These are phyloP conservation scores for Helleia helle DNA, from an alignment of 2,888 invertebrate species.

Conservation along the genomic window DNA sequence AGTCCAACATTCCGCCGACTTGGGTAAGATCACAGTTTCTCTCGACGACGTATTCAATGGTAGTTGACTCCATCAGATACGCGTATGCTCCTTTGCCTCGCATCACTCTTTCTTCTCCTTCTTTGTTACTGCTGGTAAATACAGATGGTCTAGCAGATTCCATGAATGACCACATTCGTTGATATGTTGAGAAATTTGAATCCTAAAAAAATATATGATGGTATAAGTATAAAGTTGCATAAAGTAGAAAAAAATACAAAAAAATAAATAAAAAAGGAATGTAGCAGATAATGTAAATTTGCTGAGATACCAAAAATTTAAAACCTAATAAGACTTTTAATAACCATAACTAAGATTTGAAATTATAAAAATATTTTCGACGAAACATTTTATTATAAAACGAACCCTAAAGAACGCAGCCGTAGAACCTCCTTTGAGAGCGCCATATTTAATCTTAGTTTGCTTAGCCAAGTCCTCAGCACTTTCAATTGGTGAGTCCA, in stretches of 20 bases:
- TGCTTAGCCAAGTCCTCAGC: conserved; percentile 97
- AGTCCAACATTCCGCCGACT: conserved; percentile 93
- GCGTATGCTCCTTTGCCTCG: conserved; percentile 92
- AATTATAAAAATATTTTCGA: conserved; percentile 22
- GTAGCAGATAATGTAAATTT: too few relatives aligned
- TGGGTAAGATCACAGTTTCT: conserved; percentile 92
- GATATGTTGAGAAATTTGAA: conserved; percentile 94
- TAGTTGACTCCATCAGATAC: conserved; percentile 97
- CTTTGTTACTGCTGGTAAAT: conserved; percentile 88
- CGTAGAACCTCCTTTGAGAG: conserved; percentile 93
- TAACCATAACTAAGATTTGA: too few relatives aligned
- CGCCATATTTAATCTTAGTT: conserved; percentile 97
- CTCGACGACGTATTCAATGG: conserved; percentile 95
- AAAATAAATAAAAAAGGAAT: too few relatives aligned
- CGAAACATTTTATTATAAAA: too few relatives aligned
- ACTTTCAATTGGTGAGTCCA: conserved; percentile 95
- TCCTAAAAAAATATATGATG: conserved; percentile 77
- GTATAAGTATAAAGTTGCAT: too few relatives aligned
- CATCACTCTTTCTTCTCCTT: conserved; percentile 92
- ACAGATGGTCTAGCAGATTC: conserved; percentile 89
- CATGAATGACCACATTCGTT: conserved; percentile 98
- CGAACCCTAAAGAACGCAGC: conserved; percentile 95
- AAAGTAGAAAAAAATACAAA: too few relatives aligned
- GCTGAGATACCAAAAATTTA: too few relatives aligned
- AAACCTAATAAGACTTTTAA: too few relatives aligned